Base-by-base conservation (phyloP, 1,140 invertebrate species). In the Psix sp. region DNA sequence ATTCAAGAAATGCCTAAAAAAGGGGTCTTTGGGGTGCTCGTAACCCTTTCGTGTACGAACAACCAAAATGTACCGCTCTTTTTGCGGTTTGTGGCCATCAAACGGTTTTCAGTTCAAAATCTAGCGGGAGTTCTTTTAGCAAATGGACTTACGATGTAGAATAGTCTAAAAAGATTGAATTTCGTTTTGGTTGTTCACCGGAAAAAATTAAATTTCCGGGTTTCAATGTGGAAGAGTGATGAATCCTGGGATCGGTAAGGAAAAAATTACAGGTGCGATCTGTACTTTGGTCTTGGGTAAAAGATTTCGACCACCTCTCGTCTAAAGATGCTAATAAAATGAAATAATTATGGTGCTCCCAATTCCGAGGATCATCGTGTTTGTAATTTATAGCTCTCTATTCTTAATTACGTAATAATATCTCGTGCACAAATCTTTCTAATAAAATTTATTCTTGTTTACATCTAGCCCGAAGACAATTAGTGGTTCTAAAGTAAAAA, bases 11-110 rank as follows among this genome's bases (percentile, higher is more conserved):
- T 7, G 10, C 18, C n/a, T 11, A 26, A 60, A 48, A 59, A 70
- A 75, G 49, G 18, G 24, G 5, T n/a, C 33, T 51, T 33, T 54
- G 38, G 65, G 66, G 68, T 73, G 52, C 71, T 17, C 49, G 75
- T 76, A 84, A 84, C 80, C 81, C 82, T 83, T 84, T 74, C 80
- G 80, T 74, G 80, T 79, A 65, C 65, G 63, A 78, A 71, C 26
- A 13, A 78, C 76, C 77, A 70, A 51, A 75, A 82, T 81, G 80
- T 76, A 73, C 68, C 62, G 76, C 79, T 76, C 52, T 29, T 49
- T 73, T 35, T 15, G 29, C n/a, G 21, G 29, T 54, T 36, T 31
- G 11, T 17, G n/a, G n/a, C n/a, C n/a, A n/a, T 29, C 5, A 11
- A 51, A 35, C 45, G 35, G 35, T 57, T 16, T 24, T 10, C 38